Base-by-base conservation (phyloP, 2,888 invertebrate genomes). In the Portevinia maculata region DNA sequence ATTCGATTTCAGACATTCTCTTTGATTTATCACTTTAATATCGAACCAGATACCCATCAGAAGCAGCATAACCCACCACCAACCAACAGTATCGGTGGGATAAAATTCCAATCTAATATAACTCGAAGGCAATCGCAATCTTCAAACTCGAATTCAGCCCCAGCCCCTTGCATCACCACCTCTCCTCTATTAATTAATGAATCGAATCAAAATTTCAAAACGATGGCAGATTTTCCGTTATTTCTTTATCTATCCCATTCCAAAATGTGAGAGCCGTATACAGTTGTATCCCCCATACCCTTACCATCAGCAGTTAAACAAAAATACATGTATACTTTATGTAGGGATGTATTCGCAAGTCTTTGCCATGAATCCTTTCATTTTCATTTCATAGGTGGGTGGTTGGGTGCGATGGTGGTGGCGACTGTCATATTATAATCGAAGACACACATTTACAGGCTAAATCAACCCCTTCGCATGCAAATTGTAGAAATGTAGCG, bases 171-270 rank as follows among this genome's bases (percentile, higher is more conserved):
- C 24, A 34, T 0, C 46, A n/a, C 8, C 21, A 19, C 34, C 21
- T 1, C 46, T 19, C 15, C 74, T 78, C 79, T 79, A 79, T 84
- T 84, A 84, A 84, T 84, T 84, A 84, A 84, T 84, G 79, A 84
- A 84, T 84, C 79, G 84, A 84, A 84, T 84, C 79, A 84, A 79
- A 84, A 79, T 84, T 83, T 83, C 78, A 78, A 83, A 83, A 73
- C 83, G 83, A 73, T 83, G 78, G 73, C 83, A 83, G 83, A 67
- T 83, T 83, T 81, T 67, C 65, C 65, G 46, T 76, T 81, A 70
- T 64, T 70, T 73, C 67, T 73, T 83, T 76, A 69, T 78, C 78
- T 44, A 30, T 53, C 34, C 13, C 39, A 15, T 3, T 3, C 17
- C 52, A 46, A 24, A 3, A 3, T 24, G 2, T 24, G 24, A 24